Base-by-base conservation (phyloP, 2,888 invertebrate genomes). In the Teleogryllus oceanicus region DNA sequence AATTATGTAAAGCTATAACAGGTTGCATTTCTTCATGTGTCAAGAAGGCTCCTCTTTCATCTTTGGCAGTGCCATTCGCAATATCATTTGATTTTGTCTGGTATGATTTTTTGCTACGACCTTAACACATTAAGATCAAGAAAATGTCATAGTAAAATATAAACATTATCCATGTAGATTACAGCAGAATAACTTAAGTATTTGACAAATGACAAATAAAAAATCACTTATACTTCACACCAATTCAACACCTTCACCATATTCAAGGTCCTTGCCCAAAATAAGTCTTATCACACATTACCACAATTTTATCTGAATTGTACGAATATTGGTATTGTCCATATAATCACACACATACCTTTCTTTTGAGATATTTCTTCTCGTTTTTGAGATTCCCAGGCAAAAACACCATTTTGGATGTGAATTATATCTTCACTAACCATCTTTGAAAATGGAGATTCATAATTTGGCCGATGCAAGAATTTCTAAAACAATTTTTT, bases 321-420 rank as follows among this genome's bases (percentile, higher is more conserved):
- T 37, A 5, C 1, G 8, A 37, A 37, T 37, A 37, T 37, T 37
- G 5, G 37, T 4, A 37, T 37, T 37, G 37, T 8, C 37, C 37
- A 8, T 37, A 37, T 8, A 37, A 37, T 37, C 37, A 37, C 37
- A 37, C 8, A 8, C 37, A 8, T 37, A 37, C 37, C 37, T 37
- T 37, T 37, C 8, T 37, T 37, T 37, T 5, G 37, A 37, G 37
- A 37, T n/a, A 49, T 77, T 76, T 79, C 79, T 51, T 82, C 82
- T 62, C 77, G n/a, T 75, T 75, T 75, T 12, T 80, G 79, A 80
- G 83, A 83, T 75, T 87, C 86, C 89, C 89, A 89, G 4, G 86
- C 84, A 83, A 89, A 87, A 0, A 86, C 85, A 13, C 87, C 88
- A 80, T 87, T 85, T 79, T 86, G 85, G 62, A 89, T 84, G 75